Base-by-base conservation (phyloP, 2,797 vertebrate species). In the Chiloscyllium punctatum region DNA sequence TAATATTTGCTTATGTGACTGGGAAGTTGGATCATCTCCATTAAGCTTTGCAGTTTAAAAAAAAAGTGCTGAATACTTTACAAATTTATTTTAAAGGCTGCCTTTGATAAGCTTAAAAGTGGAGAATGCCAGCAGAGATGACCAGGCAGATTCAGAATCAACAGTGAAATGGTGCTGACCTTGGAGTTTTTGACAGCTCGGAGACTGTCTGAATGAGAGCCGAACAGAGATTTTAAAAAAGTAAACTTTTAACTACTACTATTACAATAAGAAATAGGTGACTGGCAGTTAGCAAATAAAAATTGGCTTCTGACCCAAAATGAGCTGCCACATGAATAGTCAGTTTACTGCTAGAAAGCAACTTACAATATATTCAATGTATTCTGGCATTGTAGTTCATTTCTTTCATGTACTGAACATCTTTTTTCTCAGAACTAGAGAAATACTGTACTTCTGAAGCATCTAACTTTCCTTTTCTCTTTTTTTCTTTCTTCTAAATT, bases 1-100 rank as follows among this genome's bases (percentile, higher is more conserved):
- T 91, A 66, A 68, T 37, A 33, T 66, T 91, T 91, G 88, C n/a
- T 66, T 66, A n/a, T 68, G 57, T 91, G 62, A 66, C 88, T 91
- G 88, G 57, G 66, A 91, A 33, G 62, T 37, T 68, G 33, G 21
- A 66, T 91, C n/a, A 91, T 37, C 57, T 91, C 57, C 33, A 91
- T 91, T 91, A 91, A 68, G 88, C n/a, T 9, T n/a, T 68, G 57
- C 88, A 21, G 57, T 91, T 68, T 68, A 37, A 91, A n/a, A n/a
- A 91, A n/a, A 62, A 91, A n/a, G 30, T 91, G 88, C 62, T 9
- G 18, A n/a, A 37, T 9, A 7, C 18, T 66, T 68, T 91, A 66
- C 1, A n/a, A 57, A 21, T 68, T 91, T 37, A 37, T 23, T 91
- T 91, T 91, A 91, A 91, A 33, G 11, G 30, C 53, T 57, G 53